Evolutionary conservation across 2,888 invertebrate genomes (phyloP), one percentile per base, ranked within the genome.

Genomic region (Norana najaformis): DNA sequence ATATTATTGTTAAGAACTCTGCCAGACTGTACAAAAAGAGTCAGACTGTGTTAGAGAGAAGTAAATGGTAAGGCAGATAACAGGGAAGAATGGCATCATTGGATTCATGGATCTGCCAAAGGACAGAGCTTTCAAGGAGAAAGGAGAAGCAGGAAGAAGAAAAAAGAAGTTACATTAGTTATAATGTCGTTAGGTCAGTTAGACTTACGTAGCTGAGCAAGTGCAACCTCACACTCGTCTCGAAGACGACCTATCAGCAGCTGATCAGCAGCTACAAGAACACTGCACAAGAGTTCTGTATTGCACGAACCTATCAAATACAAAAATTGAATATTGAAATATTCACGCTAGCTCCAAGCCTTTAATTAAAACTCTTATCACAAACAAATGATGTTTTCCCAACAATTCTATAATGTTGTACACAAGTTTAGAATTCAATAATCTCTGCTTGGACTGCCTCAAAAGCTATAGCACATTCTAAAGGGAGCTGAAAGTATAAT

Each of bases 201-300:
- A 11, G 16, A 88, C 94, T 93, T 92, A 95, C 95, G 95, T 13
- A 96, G 95, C 91, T 96, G 96, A 0, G 96, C 95, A 53, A 97
- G 94, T 0, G 96, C 95, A 3, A 96, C 95, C 94, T 97, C 97
- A 95, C 97, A 96, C 94, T 97, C 96, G 94, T 97, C 96, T 92
- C 97, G 96, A 20, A 98, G 95, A 23, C 97, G 95, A 2, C 96
- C 95, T 14, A 97, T 96, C 92, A 98, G 96, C 53, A 97, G 96
- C 93, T 97, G 97, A 94, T 98, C 98, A 38, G 97, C 97, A 23
- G 97, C 96, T 18, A 97, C 96, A 38, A 98, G 95, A 93, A 97
- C 96, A 93, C 97, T 97, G 94, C 96, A 97, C 92, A 97, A 96
- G 91, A 96, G 96, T 93, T 97, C 97, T 0, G 96, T 95, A 93